Conservation (phyloP, 2,113 vertebrate species). For the Chelonoidis abingdonii region DNA sequence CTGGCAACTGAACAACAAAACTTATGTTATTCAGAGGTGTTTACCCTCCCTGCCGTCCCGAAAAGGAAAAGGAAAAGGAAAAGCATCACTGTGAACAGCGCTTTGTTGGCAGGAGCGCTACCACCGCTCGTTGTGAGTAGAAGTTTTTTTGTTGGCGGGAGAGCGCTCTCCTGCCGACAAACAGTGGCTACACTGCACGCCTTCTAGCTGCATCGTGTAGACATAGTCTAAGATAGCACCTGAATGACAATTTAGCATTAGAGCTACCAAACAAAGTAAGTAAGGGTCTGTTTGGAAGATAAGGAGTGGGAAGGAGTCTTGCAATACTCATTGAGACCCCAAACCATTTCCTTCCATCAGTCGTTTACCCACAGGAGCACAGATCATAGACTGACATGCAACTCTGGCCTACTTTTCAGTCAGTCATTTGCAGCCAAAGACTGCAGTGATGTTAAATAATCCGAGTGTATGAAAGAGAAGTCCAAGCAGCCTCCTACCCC, state of each 20-base stretch:
- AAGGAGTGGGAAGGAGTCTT: background rate
- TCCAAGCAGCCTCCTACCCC: background rate
- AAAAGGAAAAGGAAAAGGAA: too few species aligned
- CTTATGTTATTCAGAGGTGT: too few species aligned
- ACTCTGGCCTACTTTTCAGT: background rate
- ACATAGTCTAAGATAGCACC: background rate
- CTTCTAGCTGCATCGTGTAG: too few species aligned
- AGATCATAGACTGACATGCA: background rate
- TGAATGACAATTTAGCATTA: background rate
- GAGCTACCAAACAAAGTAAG: background rate
- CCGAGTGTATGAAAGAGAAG: background rate
- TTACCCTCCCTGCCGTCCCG: too few species aligned
- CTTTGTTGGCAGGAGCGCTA: too few species aligned
- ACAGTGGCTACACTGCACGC: too few species aligned
- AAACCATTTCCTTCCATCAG: background rate
- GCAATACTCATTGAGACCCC: background rate
- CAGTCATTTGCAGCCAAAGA: background rate
- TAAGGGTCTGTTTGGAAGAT: background rate
- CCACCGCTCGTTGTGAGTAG: too few species aligned
- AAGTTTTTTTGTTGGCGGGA: too few species aligned
- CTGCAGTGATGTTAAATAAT: background rate
- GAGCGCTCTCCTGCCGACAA: too few species aligned
- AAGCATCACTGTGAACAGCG: too few species aligned
- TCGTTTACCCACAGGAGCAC: background rate
- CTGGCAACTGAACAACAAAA: too few species aligned